Conservation (phyloP, 2,888 invertebrate species). For the Trilocha varians region DNA sequence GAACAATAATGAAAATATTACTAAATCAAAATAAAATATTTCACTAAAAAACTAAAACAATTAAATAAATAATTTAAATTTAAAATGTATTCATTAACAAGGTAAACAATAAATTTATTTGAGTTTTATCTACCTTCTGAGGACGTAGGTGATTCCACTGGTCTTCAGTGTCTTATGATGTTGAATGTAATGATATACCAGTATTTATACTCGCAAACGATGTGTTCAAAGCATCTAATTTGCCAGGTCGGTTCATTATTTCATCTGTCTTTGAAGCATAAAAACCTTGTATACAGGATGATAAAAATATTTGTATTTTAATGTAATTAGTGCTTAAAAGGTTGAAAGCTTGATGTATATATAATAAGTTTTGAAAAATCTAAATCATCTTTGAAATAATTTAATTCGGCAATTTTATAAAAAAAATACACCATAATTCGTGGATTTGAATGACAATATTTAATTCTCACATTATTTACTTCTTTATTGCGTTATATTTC, state of each 20-base stretch:
- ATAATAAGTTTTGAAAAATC: too few relatives aligned
- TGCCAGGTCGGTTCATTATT: constrained; percentile 44
- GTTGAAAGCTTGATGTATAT: too few relatives aligned
- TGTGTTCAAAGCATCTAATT: constrained; percentile 50
- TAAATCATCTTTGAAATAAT: too few relatives aligned
- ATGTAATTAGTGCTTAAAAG: neutral
- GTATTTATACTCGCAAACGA: constrained; percentile 46
- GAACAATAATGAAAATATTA: too few relatives aligned
- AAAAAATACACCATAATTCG: too few relatives aligned
- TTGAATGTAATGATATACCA: constrained; percentile 27
- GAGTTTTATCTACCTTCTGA: constrained; percentile 32
- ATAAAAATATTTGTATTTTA: constrained; percentile 1
- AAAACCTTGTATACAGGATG: constrained; percentile 27
- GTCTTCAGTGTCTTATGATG: constrained; percentile 42
- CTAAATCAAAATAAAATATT: too few relatives aligned
- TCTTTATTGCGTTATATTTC: too few relatives aligned
- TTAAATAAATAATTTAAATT: neutral
- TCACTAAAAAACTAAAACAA: neutral
- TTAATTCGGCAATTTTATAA: too few relatives aligned
- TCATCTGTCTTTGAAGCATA: constrained; percentile 39
- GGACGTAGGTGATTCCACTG: constrained; percentile 23
- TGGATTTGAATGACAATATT: too few relatives aligned
- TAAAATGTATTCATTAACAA: neutral
- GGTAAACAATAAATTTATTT: neutral
- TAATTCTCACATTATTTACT: too few relatives aligned